Conservation (phyloP, 2,797 vertebrate species). For the Ctenopoma multispine region DNA sequence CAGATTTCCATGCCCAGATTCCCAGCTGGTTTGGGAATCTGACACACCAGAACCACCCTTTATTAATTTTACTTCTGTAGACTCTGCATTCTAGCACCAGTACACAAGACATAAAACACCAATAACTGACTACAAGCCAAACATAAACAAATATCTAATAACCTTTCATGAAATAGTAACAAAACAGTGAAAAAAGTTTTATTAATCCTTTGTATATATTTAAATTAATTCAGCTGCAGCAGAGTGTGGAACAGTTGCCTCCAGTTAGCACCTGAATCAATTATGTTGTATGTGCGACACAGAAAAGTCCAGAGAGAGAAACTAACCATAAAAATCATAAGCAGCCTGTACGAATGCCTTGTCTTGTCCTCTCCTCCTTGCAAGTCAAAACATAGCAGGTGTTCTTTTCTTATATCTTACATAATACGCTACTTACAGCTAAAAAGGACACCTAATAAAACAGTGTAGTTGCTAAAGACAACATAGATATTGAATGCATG, state of each 20-base stretch:
- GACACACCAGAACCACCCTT: slow-evolving; percentile 50
- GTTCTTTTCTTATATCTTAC: slow-evolving; percentile 34
- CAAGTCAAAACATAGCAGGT: slow-evolving; percentile 45
- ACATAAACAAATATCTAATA: slow-evolving; percentile 1
- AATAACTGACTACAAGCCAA: background rate
- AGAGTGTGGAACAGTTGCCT: background rate
- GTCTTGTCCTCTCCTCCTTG: slow-evolving; percentile 13
- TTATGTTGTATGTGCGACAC: slow-evolving; percentile 18
- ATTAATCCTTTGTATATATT: slow-evolving; percentile 1
- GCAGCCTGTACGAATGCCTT: slow-evolving; percentile 29
- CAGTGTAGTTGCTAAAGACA: slow-evolving; percentile 3
- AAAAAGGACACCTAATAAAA: background rate
- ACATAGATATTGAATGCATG: background rate
- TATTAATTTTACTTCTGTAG: slow-evolving; percentile 51
- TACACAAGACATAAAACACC: background rate
- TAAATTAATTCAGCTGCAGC: slow-evolving; percentile 1
- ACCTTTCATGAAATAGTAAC: background rate
- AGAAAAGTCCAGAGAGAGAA: slow-evolving; percentile 19
- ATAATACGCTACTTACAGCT: slow-evolving; percentile 24
- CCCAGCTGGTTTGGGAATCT: slow-evolving; percentile 59
- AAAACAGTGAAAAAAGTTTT: no score
- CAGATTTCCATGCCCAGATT: slow-evolving; percentile 48
- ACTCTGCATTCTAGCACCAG: slow-evolving; percentile 3
- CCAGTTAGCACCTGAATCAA: slow-evolving; percentile 18
- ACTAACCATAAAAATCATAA: slow-evolving; percentile 41